phyloP scores from a whole-genome alignment of 2,888 invertebrate genomes.

The Cephus rjabovi region DNA sequence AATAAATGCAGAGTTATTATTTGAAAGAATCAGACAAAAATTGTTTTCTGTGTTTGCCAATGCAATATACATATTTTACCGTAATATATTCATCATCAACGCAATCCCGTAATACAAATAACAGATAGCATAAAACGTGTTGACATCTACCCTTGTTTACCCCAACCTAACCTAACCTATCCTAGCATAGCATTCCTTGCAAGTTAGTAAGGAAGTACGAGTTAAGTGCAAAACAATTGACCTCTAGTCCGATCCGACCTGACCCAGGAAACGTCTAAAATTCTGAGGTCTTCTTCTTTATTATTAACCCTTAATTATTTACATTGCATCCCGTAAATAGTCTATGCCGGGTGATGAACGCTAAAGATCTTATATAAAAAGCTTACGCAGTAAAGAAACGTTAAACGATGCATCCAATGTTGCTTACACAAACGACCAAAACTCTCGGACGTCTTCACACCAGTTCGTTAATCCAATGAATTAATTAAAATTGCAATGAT shows the following conservation, averaged over 20 bases:
- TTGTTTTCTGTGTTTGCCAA: not conserved
- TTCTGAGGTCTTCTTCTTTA: slow-evolving; percentile 43
- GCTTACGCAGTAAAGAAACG: slow-evolving; percentile 39
- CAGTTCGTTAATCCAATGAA: not conserved
- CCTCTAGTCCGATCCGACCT: slow-evolving; percentile 2
- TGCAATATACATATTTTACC: not conserved
- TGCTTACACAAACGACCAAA: not conserved
- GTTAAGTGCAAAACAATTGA: not conserved
- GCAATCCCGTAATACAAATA: not conserved
- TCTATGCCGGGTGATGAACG: slow-evolving; percentile 31
- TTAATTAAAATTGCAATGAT: not conserved
- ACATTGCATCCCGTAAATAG: slow-evolving; percentile 54
- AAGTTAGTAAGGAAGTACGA: not conserved
- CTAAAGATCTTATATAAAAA: slow-evolving; percentile 40
- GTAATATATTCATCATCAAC: not conserved
- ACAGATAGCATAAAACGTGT: not conserved
- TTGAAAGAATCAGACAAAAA: not conserved
- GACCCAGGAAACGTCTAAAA: slow-evolving; percentile 27
- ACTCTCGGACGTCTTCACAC: not conserved
- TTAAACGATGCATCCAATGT: slow-evolving; percentile 25
- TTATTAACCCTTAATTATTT: slow-evolving; percentile 54
- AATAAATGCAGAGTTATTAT: not conserved
- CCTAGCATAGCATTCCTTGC: not conserved
- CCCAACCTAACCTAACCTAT: not conserved
- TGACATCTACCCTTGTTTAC: not conserved